phyloP scores from a whole-genome alignment of 2,797 vertebrate species.

The Alauda arvensis region DNA sequence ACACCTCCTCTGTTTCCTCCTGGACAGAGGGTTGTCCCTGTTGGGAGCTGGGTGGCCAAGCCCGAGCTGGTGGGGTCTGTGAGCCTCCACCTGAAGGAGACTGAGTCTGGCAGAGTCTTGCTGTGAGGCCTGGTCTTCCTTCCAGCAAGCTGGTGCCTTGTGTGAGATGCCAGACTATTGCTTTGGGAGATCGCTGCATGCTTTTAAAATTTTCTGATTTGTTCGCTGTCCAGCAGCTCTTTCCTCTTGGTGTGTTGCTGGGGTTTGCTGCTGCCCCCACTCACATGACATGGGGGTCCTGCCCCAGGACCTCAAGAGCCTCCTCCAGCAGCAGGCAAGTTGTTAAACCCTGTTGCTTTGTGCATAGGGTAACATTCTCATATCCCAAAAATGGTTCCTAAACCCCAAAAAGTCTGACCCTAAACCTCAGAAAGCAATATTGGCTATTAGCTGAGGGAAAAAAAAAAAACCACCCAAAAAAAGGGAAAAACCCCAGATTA shows the following conservation, averaged over 20 bases:
- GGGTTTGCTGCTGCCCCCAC: neutral
- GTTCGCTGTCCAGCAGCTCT: accelerated
- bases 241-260: neutral
- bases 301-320: neutral
- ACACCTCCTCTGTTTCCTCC: accelerated
- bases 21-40: neutral
- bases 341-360: neutral
- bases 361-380: neutral
- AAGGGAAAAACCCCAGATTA: neutral
- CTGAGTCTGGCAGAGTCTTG: neutral
- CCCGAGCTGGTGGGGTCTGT: accelerated
- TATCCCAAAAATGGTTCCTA: neutral
- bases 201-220: neutral
- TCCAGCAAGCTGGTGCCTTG: neutral
- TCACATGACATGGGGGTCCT: accelerated
- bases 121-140: neutral
- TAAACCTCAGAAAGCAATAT: neutral
- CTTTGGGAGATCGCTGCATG: neutral
- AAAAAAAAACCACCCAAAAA: neutral
- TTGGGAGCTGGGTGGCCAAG: neutral
- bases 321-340: accelerated
- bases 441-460: accelerated
- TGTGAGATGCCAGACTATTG: neutral
- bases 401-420: neutral
- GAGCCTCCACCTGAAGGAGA: neutral